These are phyloP conservation scores for Hypotaenidia okinawae DNA, from an alignment of 2,797 vertebrate species.

Conservation along the genomic window DNA sequence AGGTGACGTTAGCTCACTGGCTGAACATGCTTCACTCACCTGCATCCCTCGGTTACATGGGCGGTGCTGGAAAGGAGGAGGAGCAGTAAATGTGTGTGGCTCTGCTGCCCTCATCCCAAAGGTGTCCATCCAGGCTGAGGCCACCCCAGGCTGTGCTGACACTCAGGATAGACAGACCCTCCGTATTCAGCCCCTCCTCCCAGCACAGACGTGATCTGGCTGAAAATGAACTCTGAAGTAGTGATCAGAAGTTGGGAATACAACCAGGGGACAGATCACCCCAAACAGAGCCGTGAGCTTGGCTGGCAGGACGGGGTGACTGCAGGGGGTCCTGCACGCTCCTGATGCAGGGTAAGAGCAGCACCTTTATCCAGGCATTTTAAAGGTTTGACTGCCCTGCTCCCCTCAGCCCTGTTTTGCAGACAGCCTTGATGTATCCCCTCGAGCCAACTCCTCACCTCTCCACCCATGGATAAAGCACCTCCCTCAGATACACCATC, in stretches of 20 bases:
- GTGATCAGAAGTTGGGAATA: background rate
- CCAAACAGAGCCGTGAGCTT: background rate
- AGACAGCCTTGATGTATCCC: rapidly evolving
- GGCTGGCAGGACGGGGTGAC: background rate
- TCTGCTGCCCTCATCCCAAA: background rate
- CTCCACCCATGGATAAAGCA: background rate
- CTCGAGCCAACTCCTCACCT: background rate
- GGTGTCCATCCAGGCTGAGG: background rate
- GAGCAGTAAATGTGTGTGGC: rapidly evolving
- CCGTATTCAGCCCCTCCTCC: background rate
- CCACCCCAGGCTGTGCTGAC: background rate
- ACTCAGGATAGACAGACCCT: background rate
- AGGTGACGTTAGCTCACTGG: background rate
- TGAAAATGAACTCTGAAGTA: background rate
- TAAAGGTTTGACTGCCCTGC: background rate
- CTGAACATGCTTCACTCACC: background rate
- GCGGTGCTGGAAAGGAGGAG: background rate
- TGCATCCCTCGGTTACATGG: too few species aligned
- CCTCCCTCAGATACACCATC: background rate
- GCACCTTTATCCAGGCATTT: background rate
- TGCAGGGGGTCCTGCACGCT: background rate
- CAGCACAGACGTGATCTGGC: background rate
- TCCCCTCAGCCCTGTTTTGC: background rate
- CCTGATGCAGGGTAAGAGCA: rapidly evolving
- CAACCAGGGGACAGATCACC: background rate